Percentiles rank a stretch among this genome's conserved stretches.
phyloP scores from a whole-genome alignment of 2,113 vertebrate genomes.

The Sander vitreus region DNA sequence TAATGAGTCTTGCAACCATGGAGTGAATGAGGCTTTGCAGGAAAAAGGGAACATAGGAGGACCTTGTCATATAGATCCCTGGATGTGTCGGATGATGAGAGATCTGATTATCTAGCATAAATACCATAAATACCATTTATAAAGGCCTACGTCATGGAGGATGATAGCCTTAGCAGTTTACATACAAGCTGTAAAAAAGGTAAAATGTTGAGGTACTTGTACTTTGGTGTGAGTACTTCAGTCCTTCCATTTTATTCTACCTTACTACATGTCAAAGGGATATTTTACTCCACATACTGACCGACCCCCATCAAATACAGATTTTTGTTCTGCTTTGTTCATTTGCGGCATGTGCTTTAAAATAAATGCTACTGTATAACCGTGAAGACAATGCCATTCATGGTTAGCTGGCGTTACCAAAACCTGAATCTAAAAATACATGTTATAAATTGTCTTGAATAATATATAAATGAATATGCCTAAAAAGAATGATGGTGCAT shows the following conservation, averaged over 20 bases:
- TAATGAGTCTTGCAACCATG: constrained; percentile 44
- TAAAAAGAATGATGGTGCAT: no score
- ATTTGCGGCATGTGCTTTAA: not conserved
- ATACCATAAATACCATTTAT: constrained; percentile 19
- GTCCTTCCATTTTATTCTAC: not conserved
- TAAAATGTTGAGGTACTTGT: not conserved
- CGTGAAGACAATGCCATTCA: no score
- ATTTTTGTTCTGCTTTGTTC: not conserved
- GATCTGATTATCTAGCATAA: constrained; percentile 19
- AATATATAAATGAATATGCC: no score
- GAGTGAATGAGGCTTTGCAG: not conserved
- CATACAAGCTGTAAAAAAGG: no score
- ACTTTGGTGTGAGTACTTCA: not conserved
- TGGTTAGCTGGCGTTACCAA: no score
- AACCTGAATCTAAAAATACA: no score
- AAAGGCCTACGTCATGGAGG: not conserved
- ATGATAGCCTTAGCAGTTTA: not conserved
- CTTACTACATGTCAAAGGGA: not conserved
- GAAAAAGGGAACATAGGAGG: constrained; percentile 28
- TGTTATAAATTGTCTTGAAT: no score
- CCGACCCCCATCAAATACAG: not conserved
- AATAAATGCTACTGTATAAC: no score
- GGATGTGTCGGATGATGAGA: constrained; percentile 30
- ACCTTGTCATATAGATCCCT: constrained; percentile 47
- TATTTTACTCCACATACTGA: not conserved